Evolutionary conservation across 2,888 invertebrate genomes (phyloP).

Genomic region (Shargacucullia verbasci): DNA sequence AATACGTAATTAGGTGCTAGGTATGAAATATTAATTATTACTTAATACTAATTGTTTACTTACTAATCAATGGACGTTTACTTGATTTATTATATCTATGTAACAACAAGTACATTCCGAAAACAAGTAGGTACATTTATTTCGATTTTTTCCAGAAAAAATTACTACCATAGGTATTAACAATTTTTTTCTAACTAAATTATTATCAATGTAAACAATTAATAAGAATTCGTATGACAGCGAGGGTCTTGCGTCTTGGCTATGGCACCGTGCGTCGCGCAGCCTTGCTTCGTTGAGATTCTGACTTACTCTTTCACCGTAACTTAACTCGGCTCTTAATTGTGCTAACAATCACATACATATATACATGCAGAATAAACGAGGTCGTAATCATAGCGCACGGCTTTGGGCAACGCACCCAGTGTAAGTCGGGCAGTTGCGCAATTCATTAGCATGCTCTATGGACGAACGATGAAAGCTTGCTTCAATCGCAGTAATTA

Average conservation of each 20-base stretch:
- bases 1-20: conserved; percentile 44
- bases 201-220: conserved; percentile 7
- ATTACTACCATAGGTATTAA: too few relatives aligned
- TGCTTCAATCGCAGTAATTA: conserved; percentile 29
- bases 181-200: conserved; percentile 14
- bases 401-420: conserved; percentile 63
- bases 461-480: conserved; percentile 45
- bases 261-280: conserved; percentile 64
- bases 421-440: conserved; percentile 64
- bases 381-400: conserved; percentile 69
- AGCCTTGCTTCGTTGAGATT: conserved; percentile 77
- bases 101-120: conserved; percentile 22
- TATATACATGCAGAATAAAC: conserved; percentile 62
- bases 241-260: conserved; percentile 57
- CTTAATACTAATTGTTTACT: conserved; percentile 40
- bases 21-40: conserved; percentile 45
- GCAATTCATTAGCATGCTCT: conserved; percentile 62
- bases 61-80: conserved; percentile 39
- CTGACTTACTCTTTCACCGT: conserved; percentile 65
- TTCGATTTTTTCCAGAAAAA: too few relatives aligned
- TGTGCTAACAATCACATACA: conserved; percentile 78
- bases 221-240: conserved; percentile 37
- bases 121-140: conserved; percentile 16
- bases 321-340: conserved; percentile 72
- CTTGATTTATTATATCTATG: conserved; percentile 42